A percentile compares a stretch with the other conserved stretches of the same genome.
These are phyloP conservation scores for Latheticus oryzae DNA, from an alignment of 2,888 invertebrate genomes.

Conservation along the genomic window DNA sequence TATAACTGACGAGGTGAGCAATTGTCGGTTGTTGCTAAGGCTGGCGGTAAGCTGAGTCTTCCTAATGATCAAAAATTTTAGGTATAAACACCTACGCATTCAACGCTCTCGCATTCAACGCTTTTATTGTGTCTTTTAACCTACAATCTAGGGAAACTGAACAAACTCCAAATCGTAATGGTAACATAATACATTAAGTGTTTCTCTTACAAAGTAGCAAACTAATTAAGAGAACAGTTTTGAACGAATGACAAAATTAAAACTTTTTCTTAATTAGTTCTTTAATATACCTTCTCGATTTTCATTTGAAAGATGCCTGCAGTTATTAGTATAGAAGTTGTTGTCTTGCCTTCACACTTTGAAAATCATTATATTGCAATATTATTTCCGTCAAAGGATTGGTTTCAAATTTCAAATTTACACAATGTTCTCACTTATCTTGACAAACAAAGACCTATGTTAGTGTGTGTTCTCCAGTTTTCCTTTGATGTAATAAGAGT, in stretches of 20 bases:
- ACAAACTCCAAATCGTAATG: slow-evolving; percentile 19
- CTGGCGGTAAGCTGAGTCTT: background rate
- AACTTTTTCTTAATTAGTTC: slow-evolving; percentile 21
- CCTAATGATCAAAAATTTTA: slow-evolving; percentile 18
- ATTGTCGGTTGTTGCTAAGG: slow-evolving; percentile 9
- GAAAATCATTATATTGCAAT: too few relatives aligned
- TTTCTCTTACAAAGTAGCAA: slow-evolving; percentile 18
- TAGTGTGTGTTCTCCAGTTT: background rate
- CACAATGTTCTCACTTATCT: too few relatives aligned
- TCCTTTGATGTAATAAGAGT: slow-evolving; percentile 4
- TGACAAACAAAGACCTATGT: too few relatives aligned
- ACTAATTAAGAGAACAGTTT: slow-evolving; percentile 24
- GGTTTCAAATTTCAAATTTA: too few relatives aligned
- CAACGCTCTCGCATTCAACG: slow-evolving; percentile 6
- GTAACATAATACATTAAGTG: slow-evolving; percentile 27
- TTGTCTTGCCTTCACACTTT: slow-evolving; percentile 3
- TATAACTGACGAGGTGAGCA: slow-evolving; percentile 8
- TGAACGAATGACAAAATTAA: slow-evolving; percentile 23
- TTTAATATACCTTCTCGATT: slow-evolving; percentile 11
- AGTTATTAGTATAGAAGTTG: slow-evolving; percentile 13
- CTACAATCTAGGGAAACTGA: slow-evolving; percentile 12
- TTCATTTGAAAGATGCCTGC: slow-evolving; percentile 8
- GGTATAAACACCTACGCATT: slow-evolving; percentile 7
- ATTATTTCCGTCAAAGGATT: too few relatives aligned
- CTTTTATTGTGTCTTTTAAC: slow-evolving; percentile 8